Evolutionary conservation across 2,888 invertebrate species (phyloP).

Genomic region (Mesoligia furuncula): DNA sequence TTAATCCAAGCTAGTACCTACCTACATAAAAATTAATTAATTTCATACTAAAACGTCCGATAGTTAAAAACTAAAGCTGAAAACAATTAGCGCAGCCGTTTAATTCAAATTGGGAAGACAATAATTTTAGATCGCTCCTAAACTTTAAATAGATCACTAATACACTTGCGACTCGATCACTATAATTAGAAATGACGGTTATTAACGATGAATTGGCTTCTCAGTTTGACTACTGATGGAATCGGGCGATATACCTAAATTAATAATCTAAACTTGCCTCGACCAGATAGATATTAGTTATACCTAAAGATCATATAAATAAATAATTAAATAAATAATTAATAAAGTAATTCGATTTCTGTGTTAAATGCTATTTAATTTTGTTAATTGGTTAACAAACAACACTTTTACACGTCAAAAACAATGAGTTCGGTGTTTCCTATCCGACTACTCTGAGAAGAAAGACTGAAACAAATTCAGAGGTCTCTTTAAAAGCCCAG

Average conservation of each 20-base stretch:
- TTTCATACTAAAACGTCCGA: neutral
- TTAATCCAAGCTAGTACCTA: neutral
- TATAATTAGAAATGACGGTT: conserved; percentile 60
- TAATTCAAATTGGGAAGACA: conserved; percentile 35
- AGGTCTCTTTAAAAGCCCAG: neutral
- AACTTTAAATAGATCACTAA: conserved; percentile 44
- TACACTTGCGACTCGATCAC: conserved; percentile 32
- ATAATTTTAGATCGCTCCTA: conserved; percentile 36
- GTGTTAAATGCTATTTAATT: neutral
- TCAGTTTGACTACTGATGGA: conserved; percentile 9
- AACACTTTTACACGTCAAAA: neutral
- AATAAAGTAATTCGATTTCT: no score
- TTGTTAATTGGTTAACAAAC: neutral
- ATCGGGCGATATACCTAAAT: conserved; percentile 14
- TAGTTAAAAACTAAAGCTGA: neutral
- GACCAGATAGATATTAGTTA: no score
- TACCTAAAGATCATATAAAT: no score
- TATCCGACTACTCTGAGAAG: neutral
- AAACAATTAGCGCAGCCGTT: conserved; percentile 19
- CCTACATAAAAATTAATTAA: neutral
- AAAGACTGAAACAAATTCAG: neutral
- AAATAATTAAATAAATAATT: no score
- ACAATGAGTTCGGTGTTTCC: neutral
- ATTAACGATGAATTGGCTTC: conserved; percentile 51
- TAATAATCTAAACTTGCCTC: neutral